Conservation (phyloP, 2,797 vertebrate species). For the Takifugu ocellatus region DNA sequence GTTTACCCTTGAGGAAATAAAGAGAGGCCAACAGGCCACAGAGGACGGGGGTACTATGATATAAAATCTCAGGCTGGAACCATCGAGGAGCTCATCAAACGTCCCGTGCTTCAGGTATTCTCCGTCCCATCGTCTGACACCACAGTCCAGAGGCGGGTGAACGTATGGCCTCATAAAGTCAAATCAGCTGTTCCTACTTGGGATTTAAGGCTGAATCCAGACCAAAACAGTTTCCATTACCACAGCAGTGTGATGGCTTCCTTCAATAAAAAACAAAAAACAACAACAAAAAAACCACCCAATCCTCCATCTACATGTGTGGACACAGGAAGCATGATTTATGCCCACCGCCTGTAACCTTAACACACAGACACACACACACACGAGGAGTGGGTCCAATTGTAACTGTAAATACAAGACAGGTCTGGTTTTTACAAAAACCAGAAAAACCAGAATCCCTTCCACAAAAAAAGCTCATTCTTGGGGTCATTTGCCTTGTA, state of each 20-base stretch:
- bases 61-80: slow-evolving; percentile 14
- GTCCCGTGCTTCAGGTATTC: neutral
- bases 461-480: neutral
- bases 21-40: slow-evolving; percentile 12
- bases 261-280: slow-evolving; percentile 23
- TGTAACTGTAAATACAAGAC: too few species aligned
- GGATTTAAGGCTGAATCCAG: slow-evolving; percentile 38
- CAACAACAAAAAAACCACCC: neutral
- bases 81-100: slow-evolving; percentile 14
- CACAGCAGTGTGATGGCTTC: slow-evolving; percentile 58
- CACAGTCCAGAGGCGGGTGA: slow-evolving; percentile 10
- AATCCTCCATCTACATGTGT: slow-evolving; percentile 16
- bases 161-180: slow-evolving; percentile 13
- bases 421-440: too few species aligned
- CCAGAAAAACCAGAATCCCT: neutral
- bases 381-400: neutral
- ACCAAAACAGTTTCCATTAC: slow-evolving; percentile 47
- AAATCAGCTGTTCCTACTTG: slow-evolving; percentile 31
- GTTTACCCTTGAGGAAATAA: slow-evolving; percentile 12
- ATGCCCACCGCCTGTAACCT: slow-evolving; percentile 20
- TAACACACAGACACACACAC: slow-evolving; percentile 23
- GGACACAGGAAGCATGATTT: slow-evolving; percentile 17
- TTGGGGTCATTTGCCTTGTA: neutral
- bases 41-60: slow-evolving; percentile 2
- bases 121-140: slow-evolving; percentile 16